A percentile compares a stretch with the other conserved stretches of the same genome.
Evolutionary conservation across 2,888 invertebrate genomes (phyloP).

Genomic region (Eilema sororculum): DNA sequence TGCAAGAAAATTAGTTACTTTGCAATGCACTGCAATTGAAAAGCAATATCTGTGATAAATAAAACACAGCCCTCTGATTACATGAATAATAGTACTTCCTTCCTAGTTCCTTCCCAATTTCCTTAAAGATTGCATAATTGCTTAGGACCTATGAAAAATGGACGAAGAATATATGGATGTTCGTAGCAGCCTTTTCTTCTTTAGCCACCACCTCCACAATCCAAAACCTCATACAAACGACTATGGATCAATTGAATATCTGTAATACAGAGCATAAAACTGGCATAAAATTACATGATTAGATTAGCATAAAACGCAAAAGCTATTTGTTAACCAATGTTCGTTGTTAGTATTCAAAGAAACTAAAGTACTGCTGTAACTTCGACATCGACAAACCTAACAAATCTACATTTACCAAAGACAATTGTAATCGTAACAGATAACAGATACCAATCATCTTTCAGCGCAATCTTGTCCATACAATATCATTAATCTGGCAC

Average conservation of each 20-base stretch:
- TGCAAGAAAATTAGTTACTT: neutral
- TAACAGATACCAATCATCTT: slow-evolving; percentile 65
- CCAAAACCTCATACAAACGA: no score
- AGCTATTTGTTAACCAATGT: neutral
- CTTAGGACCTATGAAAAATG: no score
- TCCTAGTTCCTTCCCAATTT: no score
- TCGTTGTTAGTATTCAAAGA: neutral
- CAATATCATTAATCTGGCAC: slow-evolving; percentile 70
- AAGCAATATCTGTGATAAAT: no score
- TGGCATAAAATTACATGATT: neutral
- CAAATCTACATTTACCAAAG: slow-evolving; percentile 44
- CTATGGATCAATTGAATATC: neutral
- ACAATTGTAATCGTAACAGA: slow-evolving; percentile 54
- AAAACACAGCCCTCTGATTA: no score
- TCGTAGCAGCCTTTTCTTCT: no score
- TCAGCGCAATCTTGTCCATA: slow-evolving; percentile 49
- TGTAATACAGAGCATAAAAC: neutral
- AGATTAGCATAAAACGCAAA: neutral
- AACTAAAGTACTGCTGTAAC: neutral
- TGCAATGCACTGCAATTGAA: neutral
- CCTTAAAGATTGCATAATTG: no score
- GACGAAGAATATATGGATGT: no score
- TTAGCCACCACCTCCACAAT: no score
- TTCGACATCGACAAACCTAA: slow-evolving; percentile 23
- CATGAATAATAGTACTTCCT: no score